Percentiles rank a stretch among this genome's conserved stretches.
Evolutionary conservation across 2,797 vertebrate genomes (phyloP).

Genomic region (Echeneis naucrates): DNA sequence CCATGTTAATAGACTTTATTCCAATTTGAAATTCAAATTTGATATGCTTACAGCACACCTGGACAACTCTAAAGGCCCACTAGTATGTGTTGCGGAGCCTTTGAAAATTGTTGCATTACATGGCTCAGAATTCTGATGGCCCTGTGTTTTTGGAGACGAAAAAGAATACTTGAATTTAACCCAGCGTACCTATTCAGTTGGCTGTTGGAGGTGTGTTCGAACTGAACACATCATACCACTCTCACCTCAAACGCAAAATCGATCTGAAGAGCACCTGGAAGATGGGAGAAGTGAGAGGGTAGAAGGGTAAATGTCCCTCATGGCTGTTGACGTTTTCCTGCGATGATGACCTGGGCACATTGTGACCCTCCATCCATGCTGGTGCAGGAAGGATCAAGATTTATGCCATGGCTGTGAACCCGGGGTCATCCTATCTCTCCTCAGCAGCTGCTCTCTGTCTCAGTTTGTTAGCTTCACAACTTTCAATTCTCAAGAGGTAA

Average conservation of each 20-base stretch:
- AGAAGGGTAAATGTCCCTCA: slow-evolving; percentile 70
- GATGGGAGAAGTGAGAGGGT: slow-evolving; percentile 40
- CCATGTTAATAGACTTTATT: background rate
- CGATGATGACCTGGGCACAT: slow-evolving; percentile 70
- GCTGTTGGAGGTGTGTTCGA: slow-evolving; percentile 41
- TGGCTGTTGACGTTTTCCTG: slow-evolving; percentile 63
- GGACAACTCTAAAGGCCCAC: background rate
- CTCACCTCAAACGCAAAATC: slow-evolving; percentile 62
- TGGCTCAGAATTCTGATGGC: background rate
- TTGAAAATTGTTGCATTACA: slow-evolving; percentile 9
- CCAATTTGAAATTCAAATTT: slow-evolving; percentile 7
- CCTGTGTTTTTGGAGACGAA: background rate
- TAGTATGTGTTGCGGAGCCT: background rate
- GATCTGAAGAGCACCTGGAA: slow-evolving; percentile 57
- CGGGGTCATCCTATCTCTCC: slow-evolving; percentile 57
- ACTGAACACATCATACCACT: slow-evolving; percentile 55
- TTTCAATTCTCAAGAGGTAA: slow-evolving; percentile 51
- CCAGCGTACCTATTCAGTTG: slow-evolving; percentile 14
- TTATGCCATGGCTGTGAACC: slow-evolving; percentile 55
- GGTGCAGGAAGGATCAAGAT: slow-evolving; percentile 57
- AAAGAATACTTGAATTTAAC: slow-evolving; percentile 25
- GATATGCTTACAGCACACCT: background rate
- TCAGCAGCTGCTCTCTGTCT: slow-evolving; percentile 72
- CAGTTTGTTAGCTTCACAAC: slow-evolving; percentile 55
- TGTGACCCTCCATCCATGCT: slow-evolving; percentile 47